Evolutionary conservation across 1,140 invertebrate genomes (phyloP), one percentile per base, ranked within the genome.

Genomic region (Asbolus verrucosus): DNA sequence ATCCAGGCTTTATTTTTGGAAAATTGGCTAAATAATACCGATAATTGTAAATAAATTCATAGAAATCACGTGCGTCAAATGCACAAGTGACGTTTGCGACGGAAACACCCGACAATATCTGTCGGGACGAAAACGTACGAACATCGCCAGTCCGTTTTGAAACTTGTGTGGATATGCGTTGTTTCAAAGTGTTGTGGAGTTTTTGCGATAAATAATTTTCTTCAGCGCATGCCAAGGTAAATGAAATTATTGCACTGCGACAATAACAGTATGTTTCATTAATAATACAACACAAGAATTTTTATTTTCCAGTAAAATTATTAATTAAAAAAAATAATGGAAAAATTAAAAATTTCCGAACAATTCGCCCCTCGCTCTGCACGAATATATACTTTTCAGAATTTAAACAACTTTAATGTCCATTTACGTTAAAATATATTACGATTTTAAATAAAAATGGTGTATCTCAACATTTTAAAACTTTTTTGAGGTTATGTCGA

Each of bases 151-250:
- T 68, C 50, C n/a, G 43, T 68, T 43, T 50, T 21, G 6, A 68
- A 43, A 38, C 36, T 43, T 11, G 36, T 60, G 19, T 39, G 6
- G 43, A 59, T 38, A 30, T 50, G 54, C 61, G 15, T 31, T 60
- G 19, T 41, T 65, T 65, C 31, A 39, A 60, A 19, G 62, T 66
- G 43, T 36, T 61, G 43, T 65, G 18, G 19, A 46, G 24, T 60
- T 30, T 36, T 72, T 24, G 41, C 65, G 66, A 59, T 30, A 61
- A 68, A 31, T 72, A 36, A 60, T 63, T 38, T 71, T 63, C 54
- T 65, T 19, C 33, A 15, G 54, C 70, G 66, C 65, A 72, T 72
- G 70, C 65, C 39, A 68, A 68, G 65, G 70, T 72, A 38, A 31
- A 65, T 33, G 39, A 27, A 59, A 61, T 16, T 33, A 39, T 59